A percentile compares a stretch with the other conserved stretches of the same genome.
Conservation (phyloP, 2,797 vertebrate genomes). For the Tragopan temminckii region DNA sequence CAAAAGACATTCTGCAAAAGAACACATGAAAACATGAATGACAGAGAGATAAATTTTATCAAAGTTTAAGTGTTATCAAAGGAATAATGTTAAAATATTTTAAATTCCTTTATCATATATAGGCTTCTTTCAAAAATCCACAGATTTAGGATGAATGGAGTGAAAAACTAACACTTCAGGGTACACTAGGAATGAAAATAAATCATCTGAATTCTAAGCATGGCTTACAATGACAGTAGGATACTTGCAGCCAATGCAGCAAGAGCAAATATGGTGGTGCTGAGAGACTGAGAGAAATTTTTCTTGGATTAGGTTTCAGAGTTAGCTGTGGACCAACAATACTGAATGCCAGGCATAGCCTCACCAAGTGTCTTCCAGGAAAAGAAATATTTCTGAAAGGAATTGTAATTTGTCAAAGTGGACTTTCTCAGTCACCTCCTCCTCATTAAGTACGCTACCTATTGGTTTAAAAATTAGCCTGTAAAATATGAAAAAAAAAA, state of each 20-base stretch:
- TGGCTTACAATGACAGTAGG: background rate
- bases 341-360: background rate
- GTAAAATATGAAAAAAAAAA: background rate
- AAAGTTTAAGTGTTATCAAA: no score
- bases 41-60: no score
- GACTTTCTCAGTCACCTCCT: background rate
- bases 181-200: background rate
- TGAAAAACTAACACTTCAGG: background rate
- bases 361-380: background rate
- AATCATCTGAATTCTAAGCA: background rate
- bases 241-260: background rate
- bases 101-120: background rate
- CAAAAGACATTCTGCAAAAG: background rate
- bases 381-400: background rate
- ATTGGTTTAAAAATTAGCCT: background rate
- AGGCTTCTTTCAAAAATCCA: background rate
- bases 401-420: background rate
- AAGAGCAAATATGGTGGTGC: fast-evolving
- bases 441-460: background rate
- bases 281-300: background rate
- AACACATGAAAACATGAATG: background rate
- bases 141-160: background rate
- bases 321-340: background rate
- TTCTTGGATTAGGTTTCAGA: background rate
- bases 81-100: background rate